Evolutionary conservation across 2,888 invertebrate genomes (phyloP).

Genomic region (Eremobia ochroleuca): DNA sequence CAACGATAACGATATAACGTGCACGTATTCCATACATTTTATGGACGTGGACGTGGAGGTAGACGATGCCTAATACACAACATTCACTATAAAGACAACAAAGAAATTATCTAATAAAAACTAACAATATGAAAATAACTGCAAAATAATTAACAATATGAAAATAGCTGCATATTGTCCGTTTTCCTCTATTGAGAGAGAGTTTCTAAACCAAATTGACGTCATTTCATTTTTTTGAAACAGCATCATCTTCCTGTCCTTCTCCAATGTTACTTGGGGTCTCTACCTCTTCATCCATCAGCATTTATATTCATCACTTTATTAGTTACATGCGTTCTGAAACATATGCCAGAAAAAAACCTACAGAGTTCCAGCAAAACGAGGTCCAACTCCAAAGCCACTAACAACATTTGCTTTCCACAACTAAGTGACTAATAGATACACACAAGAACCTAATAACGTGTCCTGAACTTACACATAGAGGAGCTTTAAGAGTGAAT

Average conservation of each 20-base stretch:
- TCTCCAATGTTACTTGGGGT: background rate
- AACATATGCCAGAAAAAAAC: background rate
- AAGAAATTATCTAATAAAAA: background rate
- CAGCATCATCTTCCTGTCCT: background rate
- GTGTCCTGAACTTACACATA: constrained; percentile 28
- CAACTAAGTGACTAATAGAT: background rate
- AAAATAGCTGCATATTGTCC: background rate
- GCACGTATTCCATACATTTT: background rate
- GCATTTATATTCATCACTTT: background rate
- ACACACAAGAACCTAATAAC: constrained; percentile 38
- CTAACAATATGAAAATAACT: background rate
- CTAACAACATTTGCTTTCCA: constrained; percentile 5
- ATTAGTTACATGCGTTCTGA: background rate
- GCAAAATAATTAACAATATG: background rate
- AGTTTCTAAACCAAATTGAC: background rate
- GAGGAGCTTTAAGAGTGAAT: constrained; percentile 42
- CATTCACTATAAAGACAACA: background rate
- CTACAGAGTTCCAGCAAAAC: background rate
- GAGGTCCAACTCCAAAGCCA: background rate
- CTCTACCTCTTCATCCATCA: background rate
- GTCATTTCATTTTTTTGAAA: too few relatives aligned
- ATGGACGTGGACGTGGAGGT: background rate
- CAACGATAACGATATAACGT: background rate
- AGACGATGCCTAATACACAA: background rate
- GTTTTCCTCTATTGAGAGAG: background rate